Base-by-base conservation (phyloP, 2,888 invertebrate genomes). In the Zele albiditarsus region DNA sequence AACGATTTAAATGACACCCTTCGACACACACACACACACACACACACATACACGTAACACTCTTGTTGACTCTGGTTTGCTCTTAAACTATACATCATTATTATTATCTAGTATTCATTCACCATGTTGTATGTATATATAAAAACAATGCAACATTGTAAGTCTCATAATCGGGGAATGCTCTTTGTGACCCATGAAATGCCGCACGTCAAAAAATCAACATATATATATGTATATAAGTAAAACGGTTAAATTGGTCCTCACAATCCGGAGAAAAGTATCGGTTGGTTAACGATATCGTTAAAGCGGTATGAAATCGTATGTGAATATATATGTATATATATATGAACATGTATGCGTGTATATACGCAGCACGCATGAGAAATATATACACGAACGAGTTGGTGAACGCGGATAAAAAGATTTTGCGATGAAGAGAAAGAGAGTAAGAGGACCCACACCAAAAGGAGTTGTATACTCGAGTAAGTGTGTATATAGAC, bases 201-300 rank as follows among this genome's bases (percentile, higher is more conserved):
- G 23, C 42, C 60, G 58, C 49, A 20, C 5, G 71, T 62, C 71
- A 3, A 28, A 46, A 27, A 62, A 49, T 68, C 38, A 75, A 67
- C 46, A 16, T 46, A 57, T 70, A 31, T 31, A 70, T n/a, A 28
- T 25, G 25, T 27, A 4, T 46, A 46, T 4, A 8, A 20, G 6
- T n/a, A n/a, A 20, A 53, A 53, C 46, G 23, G 28, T 60, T 23
- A 31, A 71, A 75, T 68, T 71, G 71, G 71, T 71, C 58, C 25
- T 16, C 53, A 53, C 6, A 5, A 25, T 60, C 58, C 33, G 20
- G 16, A 33, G 38, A 63, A 71, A 75, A 63, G 42, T 71, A 75
- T 75, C 63, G 65, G 49, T 53, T 42, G 75, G 68, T 75, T 75
- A 75, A 75, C 75, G 75, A 75, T 75, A 75, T 75, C 71, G 62